Conservation (phyloP, 2,888 invertebrate species). For the Agriopis marginaria region DNA sequence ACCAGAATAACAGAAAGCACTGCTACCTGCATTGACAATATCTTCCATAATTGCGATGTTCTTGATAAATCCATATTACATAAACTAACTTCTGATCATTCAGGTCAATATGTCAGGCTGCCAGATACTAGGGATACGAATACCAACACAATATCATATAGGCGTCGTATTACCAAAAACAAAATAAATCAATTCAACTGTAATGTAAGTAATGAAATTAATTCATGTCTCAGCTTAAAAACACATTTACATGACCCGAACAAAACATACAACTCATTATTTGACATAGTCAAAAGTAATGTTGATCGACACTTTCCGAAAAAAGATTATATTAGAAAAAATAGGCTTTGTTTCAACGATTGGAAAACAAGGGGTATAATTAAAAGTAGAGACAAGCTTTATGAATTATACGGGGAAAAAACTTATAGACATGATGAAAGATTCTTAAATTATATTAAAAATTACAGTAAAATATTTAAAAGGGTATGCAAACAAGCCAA, state of each 20-base stretch:
- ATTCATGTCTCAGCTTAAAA: no score
- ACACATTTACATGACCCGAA: background rate
- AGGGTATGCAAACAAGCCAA: no score
- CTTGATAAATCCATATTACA: background rate
- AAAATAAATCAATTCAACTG: constrained; percentile 1
- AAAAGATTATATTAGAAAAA: background rate
- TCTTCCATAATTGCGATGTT: background rate
- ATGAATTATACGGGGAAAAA: no score
- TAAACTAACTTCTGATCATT: constrained; percentile 2
- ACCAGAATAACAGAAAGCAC: background rate
- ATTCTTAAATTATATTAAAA: no score
- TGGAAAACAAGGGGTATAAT: no score
- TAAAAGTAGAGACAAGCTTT: no score
- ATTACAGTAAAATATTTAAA: no score
- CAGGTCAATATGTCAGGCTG: background rate
- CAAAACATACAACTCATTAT: background rate
- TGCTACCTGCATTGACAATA: background rate
- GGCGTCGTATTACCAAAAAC: background rate
- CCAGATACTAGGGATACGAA: background rate
- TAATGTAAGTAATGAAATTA: background rate
- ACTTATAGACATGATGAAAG: no score
- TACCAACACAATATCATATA: background rate
- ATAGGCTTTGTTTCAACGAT: background rate
- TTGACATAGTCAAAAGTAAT: background rate
- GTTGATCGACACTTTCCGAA: constrained; percentile 1